These are phyloP conservation scores for Aleiodes testaceus DNA, from an alignment of 2,888 invertebrate species.

Conservation along the genomic window DNA sequence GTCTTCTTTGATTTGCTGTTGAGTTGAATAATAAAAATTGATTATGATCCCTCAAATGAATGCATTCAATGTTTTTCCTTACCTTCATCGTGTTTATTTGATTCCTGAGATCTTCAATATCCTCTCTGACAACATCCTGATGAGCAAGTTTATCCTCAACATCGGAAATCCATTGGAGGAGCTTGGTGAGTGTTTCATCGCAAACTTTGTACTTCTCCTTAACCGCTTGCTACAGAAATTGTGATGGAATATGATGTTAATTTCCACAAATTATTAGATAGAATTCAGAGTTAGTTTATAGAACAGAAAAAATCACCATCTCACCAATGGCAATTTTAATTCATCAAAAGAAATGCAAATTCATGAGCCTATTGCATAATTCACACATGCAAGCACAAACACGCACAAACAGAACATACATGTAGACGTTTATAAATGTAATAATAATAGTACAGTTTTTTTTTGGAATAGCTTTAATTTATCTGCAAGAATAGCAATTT, in stretches of 20 bases:
- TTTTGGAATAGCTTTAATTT: constrained; percentile 62
- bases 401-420: constrained; percentile 64
- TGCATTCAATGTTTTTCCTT: constrained; percentile 45
- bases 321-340: constrained; percentile 63
- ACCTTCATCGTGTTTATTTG: constrained; percentile 93
- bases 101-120: constrained; percentile 88
- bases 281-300: constrained; percentile 27
- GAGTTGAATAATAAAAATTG: constrained; percentile 45
- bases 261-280: constrained; percentile 21
- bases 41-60: neutral
- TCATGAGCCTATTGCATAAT: constrained; percentile 67
- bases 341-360: constrained; percentile 44
- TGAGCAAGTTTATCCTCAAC: constrained; percentile 89
- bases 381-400: constrained; percentile 72
- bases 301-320: constrained; percentile 57
- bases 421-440: constrained; percentile 54
- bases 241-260: constrained; percentile 48
- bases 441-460: constrained; percentile 57
- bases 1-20: constrained; percentile 90
- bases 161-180: constrained; percentile 90
- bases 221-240: constrained; percentile 88
- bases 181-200: constrained; percentile 88
- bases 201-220: constrained; percentile 95
- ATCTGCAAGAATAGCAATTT: constrained; percentile 66
- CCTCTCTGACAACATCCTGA: constrained; percentile 90